Base-by-base conservation (phyloP, 2,113 vertebrate genomes). In the Meleagris gallopavo region DNA sequence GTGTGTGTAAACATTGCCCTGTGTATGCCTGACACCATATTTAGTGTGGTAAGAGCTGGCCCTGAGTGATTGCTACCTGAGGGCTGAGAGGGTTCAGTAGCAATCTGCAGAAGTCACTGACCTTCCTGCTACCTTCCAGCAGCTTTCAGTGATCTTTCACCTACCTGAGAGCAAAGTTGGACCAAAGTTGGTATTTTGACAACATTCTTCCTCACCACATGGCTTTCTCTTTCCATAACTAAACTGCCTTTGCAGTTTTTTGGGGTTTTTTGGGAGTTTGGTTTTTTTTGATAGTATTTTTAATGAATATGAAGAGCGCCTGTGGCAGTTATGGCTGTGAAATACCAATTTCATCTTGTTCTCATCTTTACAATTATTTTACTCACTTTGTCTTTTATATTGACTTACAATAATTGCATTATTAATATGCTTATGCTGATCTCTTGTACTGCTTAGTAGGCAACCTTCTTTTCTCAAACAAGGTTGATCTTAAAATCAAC, bases 1-100 rank as follows among this genome's bases (percentile, higher is more conserved):
- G 8, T 13, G 8, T 76, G 41, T 76, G 61, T 5, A 24, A 89
- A 41, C 5, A 55, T 19, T 36, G 22, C 25, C 69, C 36, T 0
- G 5, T 7, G 10, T 1, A 1, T 8, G 6, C 41, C 15, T 50
- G 52, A 64, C 10, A 10, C 18, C 0, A 3, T 22, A 30, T 57
- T 84, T 77, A 13, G 27, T 67, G 29, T 36, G 30, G 20, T 61
- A 40, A n/a, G 19, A 22, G 10, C 45, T 91, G 41, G 32, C 16
- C 34, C 34, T 16, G 4, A 27, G 38, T 27, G 21, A 60, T 61
- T 34, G 6, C 19, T 36, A 0, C 45, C 73, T 2, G 0, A 27
- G 71, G 45, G 50, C 58, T 83, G 54, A 52, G 72, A 30, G 41
- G 12, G 61, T 82, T 65, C 43, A 24, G 14, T 0, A 75, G 27